phyloP scores from a whole-genome alignment of 1,140 invertebrate genomes.

The Drosophila virilis region DNA sequence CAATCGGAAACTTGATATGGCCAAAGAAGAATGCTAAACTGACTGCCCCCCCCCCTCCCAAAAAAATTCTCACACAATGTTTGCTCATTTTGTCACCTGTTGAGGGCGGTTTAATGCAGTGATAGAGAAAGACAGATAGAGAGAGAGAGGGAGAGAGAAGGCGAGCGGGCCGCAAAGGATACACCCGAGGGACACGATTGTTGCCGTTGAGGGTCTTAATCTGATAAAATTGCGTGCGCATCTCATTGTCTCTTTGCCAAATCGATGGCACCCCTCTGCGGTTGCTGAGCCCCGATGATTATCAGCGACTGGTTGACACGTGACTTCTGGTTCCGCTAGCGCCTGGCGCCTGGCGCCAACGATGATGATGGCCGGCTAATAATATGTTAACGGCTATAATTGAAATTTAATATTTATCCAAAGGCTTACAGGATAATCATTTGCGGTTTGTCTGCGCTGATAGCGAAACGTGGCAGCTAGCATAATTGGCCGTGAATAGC shows the following conservation, averaged over 20 bases:
- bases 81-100: conserved; percentile 59
- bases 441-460: conserved; percentile 65
- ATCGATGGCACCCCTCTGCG: conserved; percentile 52
- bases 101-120: conserved; percentile 35
- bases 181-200: conserved; percentile 21
- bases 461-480: conserved; percentile 53
- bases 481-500: conserved; percentile 59
- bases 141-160: background rate
- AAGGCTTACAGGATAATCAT: conserved; percentile 80
- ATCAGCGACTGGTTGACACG: conserved; percentile 69
- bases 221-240: conserved; percentile 77
- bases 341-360: conserved; percentile 39
- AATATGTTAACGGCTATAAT: conserved; percentile 80
- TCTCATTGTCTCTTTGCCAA: conserved; percentile 50
- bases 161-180: conserved; percentile 29
- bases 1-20: conserved; percentile 59
- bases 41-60: conserved; percentile 22
- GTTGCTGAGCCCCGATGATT: conserved; percentile 59
- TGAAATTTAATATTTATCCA: conserved; percentile 84
- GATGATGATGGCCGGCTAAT: conserved; percentile 61
- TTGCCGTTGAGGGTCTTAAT: conserved; percentile 62
- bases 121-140: background rate
- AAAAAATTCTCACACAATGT: conserved; percentile 73
- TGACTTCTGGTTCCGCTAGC: conserved; percentile 54
- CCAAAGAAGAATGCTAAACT: conserved; percentile 44